phyloP scores from a whole-genome alignment of 1,140 invertebrate genomes.

The Euborellia annulipes region DNA sequence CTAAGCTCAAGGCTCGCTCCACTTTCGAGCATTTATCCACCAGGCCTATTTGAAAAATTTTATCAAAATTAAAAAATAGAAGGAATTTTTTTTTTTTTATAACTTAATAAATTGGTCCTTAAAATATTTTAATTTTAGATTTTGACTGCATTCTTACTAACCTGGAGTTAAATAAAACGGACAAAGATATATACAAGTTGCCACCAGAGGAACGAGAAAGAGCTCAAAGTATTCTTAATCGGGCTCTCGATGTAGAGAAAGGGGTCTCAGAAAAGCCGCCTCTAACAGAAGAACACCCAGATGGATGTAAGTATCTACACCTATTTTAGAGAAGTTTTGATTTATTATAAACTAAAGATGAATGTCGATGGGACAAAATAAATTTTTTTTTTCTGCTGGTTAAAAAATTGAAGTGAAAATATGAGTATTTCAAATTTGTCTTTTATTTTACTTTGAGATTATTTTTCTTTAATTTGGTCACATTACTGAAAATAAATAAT shows the following conservation, averaged over 20 bases:
- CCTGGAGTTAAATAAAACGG: slow-evolving; percentile 55
- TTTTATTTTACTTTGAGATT: no score
- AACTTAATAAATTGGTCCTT: no score
- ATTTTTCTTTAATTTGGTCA: no score
- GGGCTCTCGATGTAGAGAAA: slow-evolving; percentile 67
- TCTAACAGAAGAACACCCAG: slow-evolving; percentile 68
- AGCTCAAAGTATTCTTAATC: slow-evolving; percentile 68
- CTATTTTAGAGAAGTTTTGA: slow-evolving; percentile 7
- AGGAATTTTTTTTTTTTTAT: no score
- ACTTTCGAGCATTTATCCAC: no score
- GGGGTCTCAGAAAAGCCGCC: slow-evolving; percentile 42
- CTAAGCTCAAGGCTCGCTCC: no score
- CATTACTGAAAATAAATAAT: no score
- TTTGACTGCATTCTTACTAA: slow-evolving; percentile 81
- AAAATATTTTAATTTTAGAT: slow-evolving; percentile 49
- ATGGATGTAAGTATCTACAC: slow-evolving; percentile 52
- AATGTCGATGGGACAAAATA: slow-evolving; percentile 3
- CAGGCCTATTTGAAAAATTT: no score
- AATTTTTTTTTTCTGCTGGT: no score
- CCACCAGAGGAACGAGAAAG: slow-evolving; percentile 53
- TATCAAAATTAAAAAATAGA: no score
- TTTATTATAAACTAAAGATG: not conserved
- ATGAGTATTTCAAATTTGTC: not conserved
- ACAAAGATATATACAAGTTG: slow-evolving; percentile 52
- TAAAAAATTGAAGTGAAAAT: no score